Conservation (phyloP, 2,797 vertebrate species). For the Rhodeus uyekii region DNA sequence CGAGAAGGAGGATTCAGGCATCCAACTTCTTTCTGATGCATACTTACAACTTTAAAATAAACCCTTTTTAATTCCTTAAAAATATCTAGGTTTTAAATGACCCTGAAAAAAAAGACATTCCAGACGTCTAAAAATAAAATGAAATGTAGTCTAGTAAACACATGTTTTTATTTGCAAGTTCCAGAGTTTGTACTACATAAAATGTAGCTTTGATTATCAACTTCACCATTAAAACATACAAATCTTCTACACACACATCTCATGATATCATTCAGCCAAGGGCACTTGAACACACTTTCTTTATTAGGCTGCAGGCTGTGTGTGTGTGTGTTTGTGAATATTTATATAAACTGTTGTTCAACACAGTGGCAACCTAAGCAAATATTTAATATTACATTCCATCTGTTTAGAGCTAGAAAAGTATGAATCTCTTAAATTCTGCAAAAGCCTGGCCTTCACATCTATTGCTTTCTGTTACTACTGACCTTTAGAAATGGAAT, state of each 20-base stretch:
- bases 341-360: constrained; percentile 26
- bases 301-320: constrained; percentile 42
- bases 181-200: constrained; percentile 51
- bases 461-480: constrained; percentile 58
- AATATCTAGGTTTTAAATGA: constrained; percentile 1
- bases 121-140: constrained; percentile 37
- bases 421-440: constrained; percentile 35
- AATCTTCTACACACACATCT: constrained; percentile 46
- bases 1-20: constrained; percentile 12
- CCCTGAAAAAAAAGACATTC: constrained; percentile 10
- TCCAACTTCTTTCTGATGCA: neutral
- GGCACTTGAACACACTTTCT: constrained; percentile 54
- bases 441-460: constrained; percentile 48
- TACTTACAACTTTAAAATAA: constrained; percentile 26
- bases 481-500: constrained; percentile 40
- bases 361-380: constrained; percentile 30
- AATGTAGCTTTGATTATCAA: constrained; percentile 50
- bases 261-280: constrained; percentile 55
- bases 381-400: constrained; percentile 22
- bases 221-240: constrained; percentile 52
- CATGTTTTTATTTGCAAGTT: constrained; percentile 48
- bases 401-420: constrained; percentile 31
- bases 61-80: constrained; percentile 8
- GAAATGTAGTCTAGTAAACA: constrained; percentile 34
- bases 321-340: constrained; percentile 5